Evolutionary conservation across 1,140 invertebrate genomes (phyloP).

Genomic region (Lepidurus arcticus): DNA sequence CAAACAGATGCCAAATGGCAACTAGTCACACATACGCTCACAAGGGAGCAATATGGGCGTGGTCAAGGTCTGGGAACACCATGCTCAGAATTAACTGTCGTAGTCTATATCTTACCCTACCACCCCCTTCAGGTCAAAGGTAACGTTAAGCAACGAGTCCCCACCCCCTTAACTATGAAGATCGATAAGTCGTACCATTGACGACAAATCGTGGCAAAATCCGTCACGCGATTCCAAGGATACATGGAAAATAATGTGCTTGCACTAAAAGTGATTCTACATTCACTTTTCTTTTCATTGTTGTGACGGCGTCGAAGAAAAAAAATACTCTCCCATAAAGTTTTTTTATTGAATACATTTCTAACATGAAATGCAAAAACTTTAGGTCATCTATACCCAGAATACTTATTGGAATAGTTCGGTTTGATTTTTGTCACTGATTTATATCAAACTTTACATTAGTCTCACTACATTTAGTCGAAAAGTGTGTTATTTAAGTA

Average conservation of each 20-base stretch:
- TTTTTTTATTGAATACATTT: too few species aligned
- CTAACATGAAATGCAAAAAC: too few species aligned
- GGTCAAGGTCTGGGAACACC: background rate
- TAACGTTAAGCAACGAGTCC: background rate
- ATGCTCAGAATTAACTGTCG: background rate
- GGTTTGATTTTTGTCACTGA: too few species aligned
- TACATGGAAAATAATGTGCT: background rate
- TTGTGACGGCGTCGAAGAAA: background rate
- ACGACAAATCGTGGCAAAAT: background rate
- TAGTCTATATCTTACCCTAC: background rate
- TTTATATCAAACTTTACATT: too few species aligned
- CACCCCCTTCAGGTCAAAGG: constrained; percentile 7
- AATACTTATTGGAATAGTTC: too few species aligned
- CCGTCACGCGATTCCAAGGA: background rate
- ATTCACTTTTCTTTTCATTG: background rate
- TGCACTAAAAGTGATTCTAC: background rate
- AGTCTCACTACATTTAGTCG: too few species aligned
- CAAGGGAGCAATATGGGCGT: constrained; percentile 1
- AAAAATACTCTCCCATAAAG: too few species aligned
- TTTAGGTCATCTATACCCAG: too few species aligned
- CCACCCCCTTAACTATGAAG: background rate
- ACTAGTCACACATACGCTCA: background rate
- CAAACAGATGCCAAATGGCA: constrained; percentile 17
- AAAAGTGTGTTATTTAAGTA: too few species aligned
- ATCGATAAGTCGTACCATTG: constrained; percentile 14